Evolutionary conservation across 30 jellyfish, hydroid and myxozoan species (phyloP), one percentile per base, ranked within the genome.

Genomic region (Haliclystus octoradiatus): DNA sequence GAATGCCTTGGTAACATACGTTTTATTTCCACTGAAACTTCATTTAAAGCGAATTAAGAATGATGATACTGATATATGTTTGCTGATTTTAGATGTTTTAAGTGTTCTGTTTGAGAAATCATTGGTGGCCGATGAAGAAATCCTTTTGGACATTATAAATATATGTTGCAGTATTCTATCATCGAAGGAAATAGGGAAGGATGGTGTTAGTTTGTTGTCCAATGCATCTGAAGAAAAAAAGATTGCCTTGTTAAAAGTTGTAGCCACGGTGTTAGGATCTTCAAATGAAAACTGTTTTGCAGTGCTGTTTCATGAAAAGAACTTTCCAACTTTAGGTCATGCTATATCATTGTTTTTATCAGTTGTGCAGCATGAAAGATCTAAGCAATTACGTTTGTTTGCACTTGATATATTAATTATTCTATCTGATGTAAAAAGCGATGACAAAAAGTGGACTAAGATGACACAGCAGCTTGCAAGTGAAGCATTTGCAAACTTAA

Each of bases 311-410:
- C 22, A 76, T 7, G 73, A 78, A 51, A 33, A 52, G 23, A 22
- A 66, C 1, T 74, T 85, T n/a, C 94, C 96, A 25, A 49, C 84
- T 28, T 72, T 85, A 19, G 96, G 96, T 7, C 96, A 85, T 66
- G 85, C 87, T 0, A 65, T 85, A 15, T 85, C 96, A 0, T 29
- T 85, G 15, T 73, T 85, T 2, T 64, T 85, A 19, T 74, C 74
- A n/a, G 27, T 79, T n/a, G 68, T 65, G 1, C 94, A 85, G 32
- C 63, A 60, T 26, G 94, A 85, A 51, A 74, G 66, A 35, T 80
- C 74, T 24, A 75, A 69, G 34, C 49, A 69, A 47, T 73, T 85
- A 12, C 71, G 79, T 28, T 7, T 85, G 26, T 50, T n/a, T 0
- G 52, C 92, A 4, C 34, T 63, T 14, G 69, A 74, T 14, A 53